phyloP scores from a whole-genome alignment of 2,113 vertebrate species.

The Poeciliopsis occidentalis region DNA sequence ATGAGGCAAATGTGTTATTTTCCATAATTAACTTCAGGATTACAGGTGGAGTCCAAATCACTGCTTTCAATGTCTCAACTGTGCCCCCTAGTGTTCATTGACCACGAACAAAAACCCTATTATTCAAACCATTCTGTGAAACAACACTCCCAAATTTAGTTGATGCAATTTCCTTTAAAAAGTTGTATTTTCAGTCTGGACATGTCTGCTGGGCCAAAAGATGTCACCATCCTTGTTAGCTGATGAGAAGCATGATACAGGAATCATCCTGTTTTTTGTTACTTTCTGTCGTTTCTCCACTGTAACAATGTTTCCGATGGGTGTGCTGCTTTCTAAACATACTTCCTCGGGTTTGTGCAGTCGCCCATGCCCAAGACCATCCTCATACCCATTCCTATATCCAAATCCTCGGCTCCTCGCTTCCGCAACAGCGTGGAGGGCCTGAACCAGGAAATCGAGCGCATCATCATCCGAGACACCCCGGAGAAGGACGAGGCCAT shows the following conservation, averaged over 20 bases:
- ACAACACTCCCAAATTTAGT: too few relatives aligned
- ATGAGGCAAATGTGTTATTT: too few relatives aligned
- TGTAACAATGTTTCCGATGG: not conserved
- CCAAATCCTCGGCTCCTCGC: slow-evolving; percentile 91
- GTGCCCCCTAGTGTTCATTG: not conserved
- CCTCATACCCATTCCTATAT: slow-evolving; percentile 92
- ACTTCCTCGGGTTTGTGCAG: slow-evolving; percentile 72
- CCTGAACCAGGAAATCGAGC: slow-evolving; percentile 97
- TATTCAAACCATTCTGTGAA: too few relatives aligned
- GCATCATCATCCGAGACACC: slow-evolving; percentile 95
- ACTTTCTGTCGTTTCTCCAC: too few relatives aligned
- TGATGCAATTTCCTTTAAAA: too few relatives aligned
- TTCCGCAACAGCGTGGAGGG: slow-evolving; percentile 98
- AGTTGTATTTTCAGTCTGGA: too few relatives aligned
- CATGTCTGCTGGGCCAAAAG: too few relatives aligned
- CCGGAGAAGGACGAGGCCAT: slow-evolving; percentile 95
- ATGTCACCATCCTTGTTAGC: too few relatives aligned
- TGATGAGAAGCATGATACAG: too few relatives aligned
- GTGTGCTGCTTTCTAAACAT: not conserved
- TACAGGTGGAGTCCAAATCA: not conserved
- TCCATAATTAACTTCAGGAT: too few relatives aligned
- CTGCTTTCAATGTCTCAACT: not conserved
- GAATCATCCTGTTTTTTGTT: too few relatives aligned
- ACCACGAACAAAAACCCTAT: too few relatives aligned
- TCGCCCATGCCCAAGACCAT: slow-evolving; percentile 93